Percentiles rank a stretch among this genome's conserved stretches.
Evolutionary conservation across 2,113 vertebrate species (phyloP).

Genomic region (Syngnathus floridae): DNA sequence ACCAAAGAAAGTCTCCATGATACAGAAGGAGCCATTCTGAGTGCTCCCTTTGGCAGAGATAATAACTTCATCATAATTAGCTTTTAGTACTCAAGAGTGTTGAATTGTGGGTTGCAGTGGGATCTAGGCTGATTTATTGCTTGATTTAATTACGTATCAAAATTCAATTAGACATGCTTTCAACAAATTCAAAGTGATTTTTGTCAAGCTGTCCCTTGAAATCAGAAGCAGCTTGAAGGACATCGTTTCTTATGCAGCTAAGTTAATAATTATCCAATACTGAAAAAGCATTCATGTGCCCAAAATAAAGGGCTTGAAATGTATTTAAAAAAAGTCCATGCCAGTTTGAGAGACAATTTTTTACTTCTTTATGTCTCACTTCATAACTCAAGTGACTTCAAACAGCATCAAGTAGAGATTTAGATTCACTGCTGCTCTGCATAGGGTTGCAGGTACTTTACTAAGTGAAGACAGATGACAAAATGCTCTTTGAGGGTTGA

Average conservation of each 20-base stretch:
- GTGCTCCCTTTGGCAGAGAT: slow-evolving; percentile 65
- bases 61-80: slow-evolving; percentile 77
- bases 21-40: slow-evolving; percentile 59
- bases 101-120: slow-evolving; percentile 69
- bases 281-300: slow-evolving; percentile 34
- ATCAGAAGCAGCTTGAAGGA: slow-evolving; percentile 61
- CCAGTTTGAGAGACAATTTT: slow-evolving; percentile 19
- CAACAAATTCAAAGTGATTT: slow-evolving; percentile 68
- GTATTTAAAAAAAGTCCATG: slow-evolving; percentile 6
- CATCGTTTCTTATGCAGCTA: slow-evolving; percentile 60
- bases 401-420: slow-evolving; percentile 41
- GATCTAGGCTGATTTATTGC: slow-evolving; percentile 75
- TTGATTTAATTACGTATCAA: slow-evolving; percentile 79
- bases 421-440: slow-evolving; percentile 44
- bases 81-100: slow-evolving; percentile 68
- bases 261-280: slow-evolving; percentile 52
- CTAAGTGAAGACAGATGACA: slow-evolving; percentile 44
- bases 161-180: slow-evolving; percentile 78
- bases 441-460: slow-evolving; percentile 47
- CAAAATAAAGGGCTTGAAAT: slow-evolving; percentile 16
- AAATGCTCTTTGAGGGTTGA: slow-evolving; percentile 58
- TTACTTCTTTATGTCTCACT: slow-evolving; percentile 22
- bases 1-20: slow-evolving; percentile 45
- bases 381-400: slow-evolving; percentile 44
- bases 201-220: slow-evolving; percentile 69